Evolutionary conservation across 2,888 invertebrate genomes (phyloP), one percentile per base, ranked within the genome.

Genomic region (Synergus umbraculus): DNA sequence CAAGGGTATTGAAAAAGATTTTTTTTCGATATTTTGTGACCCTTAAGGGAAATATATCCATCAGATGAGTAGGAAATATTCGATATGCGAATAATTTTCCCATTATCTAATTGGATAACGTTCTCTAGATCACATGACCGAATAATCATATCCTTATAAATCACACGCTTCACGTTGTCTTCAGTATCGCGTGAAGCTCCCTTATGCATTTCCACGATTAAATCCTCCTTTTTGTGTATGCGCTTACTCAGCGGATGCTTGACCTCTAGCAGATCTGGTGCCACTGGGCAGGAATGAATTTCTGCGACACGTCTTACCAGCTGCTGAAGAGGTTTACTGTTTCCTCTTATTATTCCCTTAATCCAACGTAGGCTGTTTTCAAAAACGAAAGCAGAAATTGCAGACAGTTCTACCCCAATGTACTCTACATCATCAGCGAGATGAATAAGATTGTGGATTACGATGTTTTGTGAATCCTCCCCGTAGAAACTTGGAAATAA

Each of bases 361-460:
- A 64, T 64, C 64, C 64, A 64, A 2, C 64, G 37, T 3, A 37
- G 37, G 37, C 64, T 12, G 64, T 64, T 37, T 37, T 37, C 37
- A 37, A 64, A 37, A 22, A 22, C 60, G 22, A 22, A 60, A 60
- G 60, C 22, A 22, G 60, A 60, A 60, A 60, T 60, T 10, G 60
- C 60, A 60, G 60, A 22, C 10, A 60, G 10, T 60, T 60, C 18
- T 60, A 60, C 60, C 22, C 22, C 22, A 1, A 22, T 22, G 22
- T 22, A 22, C 1, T 22, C 22, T 22, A 22, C 79, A 49, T 83
- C 83, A 54, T 81, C 83, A n/a, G 78, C 66, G n/a, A 83, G 18
- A 63, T 83, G 83, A 49, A 82, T 78, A 10, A 82, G 43, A 63
- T 82, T 83, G 60, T 83, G 83, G 69, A 79, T 49, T 44, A 79